Evolutionary conservation across 1,140 invertebrate genomes (phyloP), one percentile per base, ranked within the genome.

Genomic region (Drosophila ogumai): DNA sequence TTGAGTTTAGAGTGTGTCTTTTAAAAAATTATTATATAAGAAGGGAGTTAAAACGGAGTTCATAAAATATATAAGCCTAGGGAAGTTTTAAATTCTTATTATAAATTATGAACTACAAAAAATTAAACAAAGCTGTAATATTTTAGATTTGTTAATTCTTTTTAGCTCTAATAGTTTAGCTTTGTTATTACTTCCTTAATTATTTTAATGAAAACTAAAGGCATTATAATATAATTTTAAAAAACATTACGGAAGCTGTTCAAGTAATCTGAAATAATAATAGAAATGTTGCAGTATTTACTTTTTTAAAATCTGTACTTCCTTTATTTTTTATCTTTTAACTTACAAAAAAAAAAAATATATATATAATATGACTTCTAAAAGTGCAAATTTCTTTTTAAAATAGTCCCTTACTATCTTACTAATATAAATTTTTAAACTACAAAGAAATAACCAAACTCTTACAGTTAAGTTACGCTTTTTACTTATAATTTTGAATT

Each of bases 1-100:
- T 43, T 54, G 8, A n/a, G 10, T 44, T 54, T 65, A 65, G 25
- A 36, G 60, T 9, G 1, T 68, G 6, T 50, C 10, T 41, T 19
- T n/a, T 25, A 41, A 65, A 68, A 12, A 55, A 55, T 34, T n/a
- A 38, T 25, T 1, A 38, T 38, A 25, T 38, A 34, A 55, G 34
- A 54, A 17, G 7, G 17, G 3, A 22, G 15, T 15, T 15, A 10
- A 36, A 9, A 54, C 13, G 13, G 8, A 22, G 13, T 5, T 12
- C 19, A 36, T 54, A 9, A 36, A 36, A 36, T 22, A 36, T 54
- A 22, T 22, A 22, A 15, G 7, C 8, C 32, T 9, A 9, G 22
- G 13, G 22, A 8, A n/a, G 12, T 3, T 28, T n/a, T 5, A 17
- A 43, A 19, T 19, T 12, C 1, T 19, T 19, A 12, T 22, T 44